A percentile compares a stretch with the other conserved stretches of the same genome.
phyloP scores from a whole-genome alignment of 2,888 invertebrate genomes.

The Leptinotarsa tumamoca region DNA sequence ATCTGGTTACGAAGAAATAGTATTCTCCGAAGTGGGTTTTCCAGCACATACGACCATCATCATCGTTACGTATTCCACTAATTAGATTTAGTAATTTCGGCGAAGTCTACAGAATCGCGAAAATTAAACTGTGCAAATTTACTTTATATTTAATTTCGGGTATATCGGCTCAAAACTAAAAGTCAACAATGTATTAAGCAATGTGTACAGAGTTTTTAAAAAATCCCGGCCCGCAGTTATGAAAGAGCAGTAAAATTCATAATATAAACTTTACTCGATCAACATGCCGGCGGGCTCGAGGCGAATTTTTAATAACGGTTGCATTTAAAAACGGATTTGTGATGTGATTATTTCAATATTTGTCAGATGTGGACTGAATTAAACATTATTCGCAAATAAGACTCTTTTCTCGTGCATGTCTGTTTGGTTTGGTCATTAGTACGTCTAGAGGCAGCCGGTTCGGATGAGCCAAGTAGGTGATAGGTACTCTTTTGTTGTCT shows the following conservation, averaged over 20 bases:
- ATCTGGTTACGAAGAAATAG: no score
- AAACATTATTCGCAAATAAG: conserved; percentile 48
- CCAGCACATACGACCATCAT: neutral
- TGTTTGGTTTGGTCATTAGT: conserved; percentile 17
- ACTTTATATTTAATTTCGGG: conserved; percentile 57
- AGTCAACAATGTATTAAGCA: conserved; percentile 61
- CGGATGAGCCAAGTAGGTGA: neutral
- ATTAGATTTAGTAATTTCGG: conserved; percentile 41
- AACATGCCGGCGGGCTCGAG: conserved; percentile 59
- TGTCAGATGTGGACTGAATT: conserved; percentile 49
- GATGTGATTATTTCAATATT: conserved; percentile 57
- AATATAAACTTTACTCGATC: conserved; percentile 65
- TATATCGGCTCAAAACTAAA: conserved; percentile 61
- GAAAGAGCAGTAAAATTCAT: conserved; percentile 65
- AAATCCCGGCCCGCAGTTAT: conserved; percentile 63
- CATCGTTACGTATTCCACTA: conserved; percentile 23
- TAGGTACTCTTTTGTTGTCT: conserved; percentile 16
- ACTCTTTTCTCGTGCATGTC: conserved; percentile 24
- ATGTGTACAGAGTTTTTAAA: conserved; percentile 63
- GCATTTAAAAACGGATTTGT: conserved; percentile 55
- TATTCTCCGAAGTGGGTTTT: no score
- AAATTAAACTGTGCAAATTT: conserved; percentile 56
- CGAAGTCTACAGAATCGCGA: conserved; percentile 42
- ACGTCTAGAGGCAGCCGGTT: neutral
- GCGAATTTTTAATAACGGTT: conserved; percentile 60